phyloP scores from a whole-genome alignment of 2,797 vertebrate genomes.

The Perdix hodgsoniae region DNA sequence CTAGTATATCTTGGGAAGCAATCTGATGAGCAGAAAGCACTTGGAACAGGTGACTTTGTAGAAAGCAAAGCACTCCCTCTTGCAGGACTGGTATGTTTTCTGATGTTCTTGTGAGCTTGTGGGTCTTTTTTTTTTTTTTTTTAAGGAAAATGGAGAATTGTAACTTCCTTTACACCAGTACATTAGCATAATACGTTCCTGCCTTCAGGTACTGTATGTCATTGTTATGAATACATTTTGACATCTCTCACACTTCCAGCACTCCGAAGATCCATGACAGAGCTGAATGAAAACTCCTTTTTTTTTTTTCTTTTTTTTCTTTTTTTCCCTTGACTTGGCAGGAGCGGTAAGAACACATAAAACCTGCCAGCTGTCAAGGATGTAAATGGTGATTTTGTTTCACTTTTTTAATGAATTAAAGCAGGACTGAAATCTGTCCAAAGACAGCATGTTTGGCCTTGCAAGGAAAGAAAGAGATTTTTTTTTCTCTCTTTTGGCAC shows the following conservation, averaged over 20 bases:
- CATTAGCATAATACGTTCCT: constrained; percentile 75
- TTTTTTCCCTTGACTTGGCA: constrained; percentile 75
- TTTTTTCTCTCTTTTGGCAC: constrained; percentile 73
- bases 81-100: not conserved
- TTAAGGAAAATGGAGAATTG: constrained; percentile 50
- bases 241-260: constrained; percentile 79
- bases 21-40: constrained; percentile 23
- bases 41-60: constrained; percentile 30
- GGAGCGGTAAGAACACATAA: constrained; percentile 82
- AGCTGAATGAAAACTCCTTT: constrained; percentile 81
- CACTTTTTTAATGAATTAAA: constrained; percentile 89
- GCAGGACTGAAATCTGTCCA: constrained; percentile 88
- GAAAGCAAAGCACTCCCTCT: constrained; percentile 29
- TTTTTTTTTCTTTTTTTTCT: constrained; percentile 62
- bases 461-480: constrained; percentile 85
- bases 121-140: constrained; percentile 1
- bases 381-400: constrained; percentile 91
- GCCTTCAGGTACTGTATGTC: constrained; percentile 82
- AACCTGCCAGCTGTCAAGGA: constrained; percentile 89
- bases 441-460: constrained; percentile 92
- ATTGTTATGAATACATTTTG: constrained; percentile 80
- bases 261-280: constrained; percentile 85
- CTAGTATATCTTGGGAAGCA: not conserved
- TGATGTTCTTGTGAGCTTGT: not conserved
- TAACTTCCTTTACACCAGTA: constrained; percentile 77